Evolutionary conservation across 2,113 vertebrate genomes (phyloP).

Genomic region (Podarcis cretensis): DNA sequence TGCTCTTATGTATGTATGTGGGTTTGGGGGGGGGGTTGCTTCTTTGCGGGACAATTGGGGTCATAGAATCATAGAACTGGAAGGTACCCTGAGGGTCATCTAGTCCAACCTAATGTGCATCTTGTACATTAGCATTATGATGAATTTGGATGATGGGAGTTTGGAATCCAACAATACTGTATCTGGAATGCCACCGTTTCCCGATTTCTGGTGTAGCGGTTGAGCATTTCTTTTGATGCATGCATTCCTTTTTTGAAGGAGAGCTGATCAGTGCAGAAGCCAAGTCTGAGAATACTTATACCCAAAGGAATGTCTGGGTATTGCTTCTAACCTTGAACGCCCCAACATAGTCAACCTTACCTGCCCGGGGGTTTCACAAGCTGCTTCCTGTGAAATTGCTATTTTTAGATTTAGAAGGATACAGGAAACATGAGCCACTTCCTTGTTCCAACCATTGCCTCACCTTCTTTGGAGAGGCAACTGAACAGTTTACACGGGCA

Average conservation of each 20-base stretch:
- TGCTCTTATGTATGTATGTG: background rate
- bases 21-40: background rate
- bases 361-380: constrained; percentile 19
- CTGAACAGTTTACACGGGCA: background rate
- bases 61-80: too few relatives aligned
- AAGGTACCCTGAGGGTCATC: too few relatives aligned
- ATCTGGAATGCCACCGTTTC: too few relatives aligned
- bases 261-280: background rate
- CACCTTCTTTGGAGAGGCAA: constrained; percentile 11
- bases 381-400: constrained; percentile 4
- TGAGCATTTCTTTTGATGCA: background rate
- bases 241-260: background rate
- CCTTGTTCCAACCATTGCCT: background rate
- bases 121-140: background rate
- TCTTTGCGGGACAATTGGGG: background rate
- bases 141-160: background rate
- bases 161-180: too few relatives aligned
- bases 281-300: constrained; percentile 21
- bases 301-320: constrained; percentile 24
- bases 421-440: background rate
- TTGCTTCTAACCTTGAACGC: background rate
- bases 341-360: background rate
- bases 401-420: constrained; percentile 20
- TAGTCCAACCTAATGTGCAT: too few relatives aligned
- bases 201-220: background rate